Percentiles rank a stretch among this genome's conserved stretches.
These are phyloP conservation scores for Pyrgus malvae DNA, from an alignment of 2,888 invertebrate genomes.

Conservation along the genomic window DNA sequence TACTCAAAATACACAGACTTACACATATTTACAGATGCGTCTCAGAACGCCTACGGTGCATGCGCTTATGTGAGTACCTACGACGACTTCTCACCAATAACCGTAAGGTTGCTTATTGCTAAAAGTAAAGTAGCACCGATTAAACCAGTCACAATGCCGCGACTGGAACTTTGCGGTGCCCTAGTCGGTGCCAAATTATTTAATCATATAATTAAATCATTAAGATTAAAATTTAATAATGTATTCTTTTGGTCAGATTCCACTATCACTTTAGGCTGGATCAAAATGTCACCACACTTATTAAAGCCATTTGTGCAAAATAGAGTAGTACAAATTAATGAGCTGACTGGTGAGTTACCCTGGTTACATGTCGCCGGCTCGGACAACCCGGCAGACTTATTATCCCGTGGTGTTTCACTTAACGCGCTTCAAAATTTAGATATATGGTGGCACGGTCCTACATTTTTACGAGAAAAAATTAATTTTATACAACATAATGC, in stretches of 20 bases:
- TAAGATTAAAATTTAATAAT: background rate
- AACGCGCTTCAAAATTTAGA: background rate
- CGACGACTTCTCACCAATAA: background rate
- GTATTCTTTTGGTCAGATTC: conserved; percentile 1
- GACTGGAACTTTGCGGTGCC: background rate
- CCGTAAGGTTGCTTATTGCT: background rate
- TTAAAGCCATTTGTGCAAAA: conserved; percentile 5
- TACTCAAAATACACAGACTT: background rate
- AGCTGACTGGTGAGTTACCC: background rate
- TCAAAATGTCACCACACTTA: background rate
- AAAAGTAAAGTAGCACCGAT: conserved; percentile 1
- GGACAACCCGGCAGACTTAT: conserved; percentile 1
- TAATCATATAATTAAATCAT: background rate
- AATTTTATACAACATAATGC: background rate
- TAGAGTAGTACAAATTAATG: conserved; percentile 1
- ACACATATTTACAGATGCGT: conserved; percentile 6
- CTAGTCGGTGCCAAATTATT: conserved; percentile 1
- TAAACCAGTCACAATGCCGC: background rate
- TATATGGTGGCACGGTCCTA: conserved; percentile 7
- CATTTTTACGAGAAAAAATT: background rate
- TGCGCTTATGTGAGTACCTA: conserved; percentile 22
- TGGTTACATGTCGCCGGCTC: background rate
- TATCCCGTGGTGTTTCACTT: background rate
- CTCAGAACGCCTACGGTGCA: conserved; percentile 26
- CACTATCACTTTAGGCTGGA: background rate